These are phyloP conservation scores for Coregonus suidteri DNA, from an alignment of 2,797 vertebrate species.

Conservation along the genomic window DNA sequence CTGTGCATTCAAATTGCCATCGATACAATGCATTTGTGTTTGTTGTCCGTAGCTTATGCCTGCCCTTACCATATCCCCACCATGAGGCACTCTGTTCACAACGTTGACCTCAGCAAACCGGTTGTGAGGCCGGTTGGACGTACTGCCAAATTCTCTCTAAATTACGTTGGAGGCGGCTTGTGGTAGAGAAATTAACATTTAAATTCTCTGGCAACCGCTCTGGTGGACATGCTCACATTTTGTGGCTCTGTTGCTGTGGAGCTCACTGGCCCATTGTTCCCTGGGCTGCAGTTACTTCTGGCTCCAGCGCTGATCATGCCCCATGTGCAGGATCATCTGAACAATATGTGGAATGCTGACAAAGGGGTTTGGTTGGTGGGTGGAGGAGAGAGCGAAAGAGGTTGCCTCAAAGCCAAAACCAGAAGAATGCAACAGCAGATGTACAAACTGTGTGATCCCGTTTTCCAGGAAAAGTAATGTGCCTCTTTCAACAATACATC, in stretches of 20 bases:
- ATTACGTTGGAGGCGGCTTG: no score
- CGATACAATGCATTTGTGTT: no score
- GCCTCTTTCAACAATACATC: not conserved
- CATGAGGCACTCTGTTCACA: no score
- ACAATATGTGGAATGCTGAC: not conserved
- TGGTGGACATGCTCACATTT: no score
- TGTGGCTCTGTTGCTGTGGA: not conserved
- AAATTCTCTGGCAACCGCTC: no score
- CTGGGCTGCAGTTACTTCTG: not conserved
- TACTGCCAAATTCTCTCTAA: no score
- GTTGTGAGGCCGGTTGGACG: no score
- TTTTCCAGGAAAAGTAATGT: not conserved
- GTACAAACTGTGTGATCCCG: not conserved
- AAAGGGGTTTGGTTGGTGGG: not conserved
- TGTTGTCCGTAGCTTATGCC: no score
- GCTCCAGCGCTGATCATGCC: not conserved
- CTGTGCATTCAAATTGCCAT: no score
- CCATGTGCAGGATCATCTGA: not conserved
- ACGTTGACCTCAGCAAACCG: no score
- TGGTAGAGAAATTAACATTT: no score
- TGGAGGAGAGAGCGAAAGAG: slow-evolving; percentile 1
- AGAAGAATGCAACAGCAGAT: slow-evolving; percentile 9
- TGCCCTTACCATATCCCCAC: no score
- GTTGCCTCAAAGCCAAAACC: slow-evolving; percentile 4
- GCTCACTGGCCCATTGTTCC: not conserved